A percentile compares a stretch with the other conserved stretches of the same genome.
These are phyloP conservation scores for Colossoma macropomum DNA, from an alignment of 2,113 vertebrate genomes.

Conservation along the genomic window DNA sequence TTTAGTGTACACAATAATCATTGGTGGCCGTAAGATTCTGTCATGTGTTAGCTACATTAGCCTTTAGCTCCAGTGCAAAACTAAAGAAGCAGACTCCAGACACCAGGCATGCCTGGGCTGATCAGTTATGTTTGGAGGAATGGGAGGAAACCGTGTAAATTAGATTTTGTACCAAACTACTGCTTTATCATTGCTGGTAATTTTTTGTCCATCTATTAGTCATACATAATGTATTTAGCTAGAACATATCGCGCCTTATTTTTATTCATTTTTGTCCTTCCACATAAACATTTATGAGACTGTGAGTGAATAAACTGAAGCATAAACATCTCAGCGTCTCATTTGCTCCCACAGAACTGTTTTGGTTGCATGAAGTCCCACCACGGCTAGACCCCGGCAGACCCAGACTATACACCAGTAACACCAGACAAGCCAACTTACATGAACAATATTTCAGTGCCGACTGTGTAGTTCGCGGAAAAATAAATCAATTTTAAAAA, in stretches of 20 bases:
- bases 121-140: no score
- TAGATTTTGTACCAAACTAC: no score
- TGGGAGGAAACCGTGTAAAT: no score
- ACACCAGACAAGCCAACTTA: conserved; percentile 56
- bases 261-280: neutral
- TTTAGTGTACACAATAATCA: no score
- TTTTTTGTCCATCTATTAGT: neutral
- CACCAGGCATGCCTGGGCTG: no score
- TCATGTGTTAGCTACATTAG: no score
- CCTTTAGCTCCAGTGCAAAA: no score
- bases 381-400: conserved; percentile 39
- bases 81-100: no score
- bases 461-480: neutral
- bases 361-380: conserved; percentile 27
- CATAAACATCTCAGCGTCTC: conserved; percentile 37
- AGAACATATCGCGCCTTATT: no score
- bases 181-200: no score
- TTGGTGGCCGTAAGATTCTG: no score
- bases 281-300: conserved; percentile 16
- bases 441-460: conserved; percentile 53
- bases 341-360: conserved; percentile 45
- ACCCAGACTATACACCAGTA: conserved; percentile 47
- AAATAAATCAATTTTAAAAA: conserved; percentile 33
- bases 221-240: no score
- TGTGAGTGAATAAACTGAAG: conserved; percentile 30